Conservation (phyloP, 2,113 vertebrate genomes). For the Colistium nudipinnis region DNA sequence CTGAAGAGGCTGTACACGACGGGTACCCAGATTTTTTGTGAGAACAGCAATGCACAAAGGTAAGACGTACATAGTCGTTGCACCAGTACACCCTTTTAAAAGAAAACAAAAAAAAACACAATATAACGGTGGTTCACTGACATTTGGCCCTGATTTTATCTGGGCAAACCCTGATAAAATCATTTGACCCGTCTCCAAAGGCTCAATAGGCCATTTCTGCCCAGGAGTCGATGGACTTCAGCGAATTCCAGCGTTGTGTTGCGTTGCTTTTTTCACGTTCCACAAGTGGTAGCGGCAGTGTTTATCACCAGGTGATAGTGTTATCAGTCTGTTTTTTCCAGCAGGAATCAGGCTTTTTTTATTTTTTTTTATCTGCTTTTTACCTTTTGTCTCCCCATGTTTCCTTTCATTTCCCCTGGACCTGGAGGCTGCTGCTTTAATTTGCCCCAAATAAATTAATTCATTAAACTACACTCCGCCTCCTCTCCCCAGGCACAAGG, state of each 20-base stretch:
- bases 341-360: conserved; percentile 13
- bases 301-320: conserved; percentile 27
- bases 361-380: conserved; percentile 39
- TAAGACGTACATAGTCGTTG: not conserved
- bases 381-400: conserved; percentile 43
- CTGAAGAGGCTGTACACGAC: not conserved
- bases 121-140: not conserved
- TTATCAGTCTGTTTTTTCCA: conserved; percentile 31
- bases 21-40: not conserved
- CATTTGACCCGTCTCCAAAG: not conserved
- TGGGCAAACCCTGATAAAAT: not conserved
- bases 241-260: conserved; percentile 8
- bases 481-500: conserved; percentile 16
- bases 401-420: conserved; percentile 38
- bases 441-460: conserved; percentile 13
- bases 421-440: conserved; percentile 51
- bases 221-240: conserved; percentile 11
- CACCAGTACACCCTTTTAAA: not conserved
- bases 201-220: not conserved
- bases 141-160: too few relatives aligned
- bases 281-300: conserved; percentile 4
- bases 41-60: not conserved
- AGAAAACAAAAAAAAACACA: too few relatives aligned
- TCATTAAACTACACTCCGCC: conserved; percentile 7
- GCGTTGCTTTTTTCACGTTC: conserved; percentile 6